Evolutionary conservation across 1,140 invertebrate species (phyloP).

Genomic region (Bombus huntii): DNA sequence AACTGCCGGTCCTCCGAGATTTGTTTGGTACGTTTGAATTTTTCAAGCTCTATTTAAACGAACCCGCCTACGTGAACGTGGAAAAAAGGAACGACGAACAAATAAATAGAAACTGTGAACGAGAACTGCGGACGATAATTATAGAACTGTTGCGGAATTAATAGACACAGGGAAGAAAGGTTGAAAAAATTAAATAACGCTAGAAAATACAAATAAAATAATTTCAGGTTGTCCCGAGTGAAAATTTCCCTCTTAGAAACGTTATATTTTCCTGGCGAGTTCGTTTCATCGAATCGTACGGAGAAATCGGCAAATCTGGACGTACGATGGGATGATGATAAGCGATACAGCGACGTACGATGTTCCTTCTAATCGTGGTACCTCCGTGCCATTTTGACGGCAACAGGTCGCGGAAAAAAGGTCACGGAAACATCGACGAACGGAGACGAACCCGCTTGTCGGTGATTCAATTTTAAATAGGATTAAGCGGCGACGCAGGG

Average conservation of each 20-base stretch:
- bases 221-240: too few species aligned
- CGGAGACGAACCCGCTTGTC: not conserved
- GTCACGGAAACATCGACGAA: not conserved
- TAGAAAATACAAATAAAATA: too few species aligned
- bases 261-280: too few species aligned
- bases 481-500: not conserved
- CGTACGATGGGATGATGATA: not conserved
- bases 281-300: not conserved
- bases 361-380: not conserved
- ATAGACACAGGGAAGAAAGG: too few species aligned
- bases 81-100: too few species aligned
- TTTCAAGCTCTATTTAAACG: not conserved
- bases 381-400: not conserved
- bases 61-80: too few species aligned
- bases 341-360: not conserved
- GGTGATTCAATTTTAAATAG: slow-evolving; percentile 17
- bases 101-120: too few species aligned
- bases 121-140: too few species aligned
- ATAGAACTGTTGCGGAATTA: too few species aligned
- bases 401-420: not conserved
- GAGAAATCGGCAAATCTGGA: not conserved
- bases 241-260: too few species aligned
- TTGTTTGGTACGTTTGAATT: not conserved
- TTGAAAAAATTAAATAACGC: too few species aligned
- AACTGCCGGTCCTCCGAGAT: not conserved